Percentiles rank a stretch among this genome's conserved stretches.
phyloP scores from a whole-genome alignment of 1,140 invertebrate genomes.

The Penaeus vannamei region DNA sequence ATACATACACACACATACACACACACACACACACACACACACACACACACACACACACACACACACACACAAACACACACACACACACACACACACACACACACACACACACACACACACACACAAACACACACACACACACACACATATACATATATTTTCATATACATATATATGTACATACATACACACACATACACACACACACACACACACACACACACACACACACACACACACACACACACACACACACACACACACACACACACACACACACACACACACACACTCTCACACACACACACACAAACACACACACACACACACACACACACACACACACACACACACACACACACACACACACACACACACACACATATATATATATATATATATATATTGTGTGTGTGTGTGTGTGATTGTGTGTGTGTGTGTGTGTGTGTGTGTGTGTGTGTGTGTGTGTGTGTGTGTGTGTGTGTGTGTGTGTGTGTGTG shows the following conservation, averaged over 20 bases:
- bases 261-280: neutral
- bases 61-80: constrained; percentile 15
- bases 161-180: constrained; percentile 7
- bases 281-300: neutral
- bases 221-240: constrained; percentile 26
- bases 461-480: neutral
- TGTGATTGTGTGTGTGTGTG: neutral
- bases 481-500: constrained; percentile 2
- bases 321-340: too few species aligned
- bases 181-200: constrained; percentile 11
- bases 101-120: constrained; percentile 34
- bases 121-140: neutral
- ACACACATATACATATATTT: neutral
- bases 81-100: constrained; percentile 33
- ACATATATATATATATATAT: too few species aligned
- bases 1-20: neutral
- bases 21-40: too few species aligned
- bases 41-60: constrained; percentile 23
- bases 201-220: neutral
- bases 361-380: too few species aligned
- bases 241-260: constrained; percentile 16
- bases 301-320: neutral
- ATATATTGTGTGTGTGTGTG: neutral
- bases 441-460: neutral
- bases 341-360: too few species aligned